Evolutionary conservation across 1,140 invertebrate species (phyloP), one percentile per base, ranked within the genome.

Genomic region (Wiebesia pumilae): DNA sequence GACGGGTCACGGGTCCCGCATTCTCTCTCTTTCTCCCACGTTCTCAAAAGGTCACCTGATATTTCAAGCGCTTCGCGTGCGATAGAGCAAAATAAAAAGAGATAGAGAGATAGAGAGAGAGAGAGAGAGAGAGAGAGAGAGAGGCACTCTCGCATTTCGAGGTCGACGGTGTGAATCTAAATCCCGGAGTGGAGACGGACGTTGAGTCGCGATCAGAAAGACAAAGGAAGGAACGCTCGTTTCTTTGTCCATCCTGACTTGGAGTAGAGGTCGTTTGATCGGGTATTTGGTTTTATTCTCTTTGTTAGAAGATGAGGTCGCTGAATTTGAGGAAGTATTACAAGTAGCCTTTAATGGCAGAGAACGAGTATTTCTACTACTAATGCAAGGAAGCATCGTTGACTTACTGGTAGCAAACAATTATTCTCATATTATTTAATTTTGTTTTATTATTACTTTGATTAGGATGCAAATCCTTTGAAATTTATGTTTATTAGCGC

Each of bases 11-110:
- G 24, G 14, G 27, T 3, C 24, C 24, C 47, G 21, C 16, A 0
- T 33, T 65, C 24, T 69, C 80, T 69, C 73, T 84, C 86, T n/a
- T n/a, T 84, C 88, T 89, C 87, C 82, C 88, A 89, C 88, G 88
- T 88, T 89, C 85, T 47, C 86, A 82, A 88, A 87, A 88, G 89
- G 85, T 89, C 84, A 84, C 33, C 14, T 3, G 79, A 84, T 65
- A 77, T 88, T 88, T 90, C 88, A 62, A 62, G 83, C 38, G 19
- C 71, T 14, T 35, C 69, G 65, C 7, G 33, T 75, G 35, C 58
- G 58, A 62, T 62, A 27, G 27, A 62, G 58, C 21, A 27, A 47
- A 47, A 47, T 6, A 14, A 14, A 14, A 47, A 65, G 58, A 47
- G 43, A 47, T 7, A 47, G 43, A 21, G 58, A 65, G 58, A n/a